These are phyloP conservation scores for Sarcophaga peregrina DNA, from an alignment of 1,140 invertebrate genomes.

Conservation along the genomic window DNA sequence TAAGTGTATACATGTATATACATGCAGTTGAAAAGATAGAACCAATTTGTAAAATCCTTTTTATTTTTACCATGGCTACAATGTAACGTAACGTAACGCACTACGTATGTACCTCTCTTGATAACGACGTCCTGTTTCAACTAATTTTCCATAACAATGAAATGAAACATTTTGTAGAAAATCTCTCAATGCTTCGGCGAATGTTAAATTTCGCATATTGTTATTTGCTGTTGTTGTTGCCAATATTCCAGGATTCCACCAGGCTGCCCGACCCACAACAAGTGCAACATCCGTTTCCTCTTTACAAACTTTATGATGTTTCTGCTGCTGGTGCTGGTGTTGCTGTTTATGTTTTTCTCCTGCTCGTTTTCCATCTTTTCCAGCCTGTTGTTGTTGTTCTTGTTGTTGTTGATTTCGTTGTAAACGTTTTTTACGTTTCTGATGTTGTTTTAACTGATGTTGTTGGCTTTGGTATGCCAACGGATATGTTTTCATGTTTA, in stretches of 20 bases:
- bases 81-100: too few species aligned
- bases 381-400: background rate
- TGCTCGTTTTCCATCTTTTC: background rate
- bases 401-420: background rate
- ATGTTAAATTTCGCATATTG: constrained; percentile 57
- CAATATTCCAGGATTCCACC: constrained; percentile 55
- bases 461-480: constrained; percentile 41
- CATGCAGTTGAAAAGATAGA: too few species aligned
- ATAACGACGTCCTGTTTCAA: constrained; percentile 56
- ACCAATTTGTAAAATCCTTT: too few species aligned
- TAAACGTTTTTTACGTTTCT: background rate
- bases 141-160: constrained; percentile 65
- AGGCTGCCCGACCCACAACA: constrained; percentile 56
- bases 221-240: constrained; percentile 27
- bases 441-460: constrained; percentile 22
- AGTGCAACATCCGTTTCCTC: constrained; percentile 45
- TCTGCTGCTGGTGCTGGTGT: constrained; percentile 30
- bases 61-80: too few species aligned
- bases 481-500: constrained; percentile 42
- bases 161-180: constrained; percentile 63
- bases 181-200: constrained; percentile 61
- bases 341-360: background rate
- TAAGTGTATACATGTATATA: too few species aligned
- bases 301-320: background rate
- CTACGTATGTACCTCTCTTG: constrained; percentile 53